Percentiles rank a stretch among this genome's conserved stretches.
These are phyloP conservation scores for Poecile montanus DNA, from an alignment of 2,797 vertebrate genomes.

Conservation along the genomic window DNA sequence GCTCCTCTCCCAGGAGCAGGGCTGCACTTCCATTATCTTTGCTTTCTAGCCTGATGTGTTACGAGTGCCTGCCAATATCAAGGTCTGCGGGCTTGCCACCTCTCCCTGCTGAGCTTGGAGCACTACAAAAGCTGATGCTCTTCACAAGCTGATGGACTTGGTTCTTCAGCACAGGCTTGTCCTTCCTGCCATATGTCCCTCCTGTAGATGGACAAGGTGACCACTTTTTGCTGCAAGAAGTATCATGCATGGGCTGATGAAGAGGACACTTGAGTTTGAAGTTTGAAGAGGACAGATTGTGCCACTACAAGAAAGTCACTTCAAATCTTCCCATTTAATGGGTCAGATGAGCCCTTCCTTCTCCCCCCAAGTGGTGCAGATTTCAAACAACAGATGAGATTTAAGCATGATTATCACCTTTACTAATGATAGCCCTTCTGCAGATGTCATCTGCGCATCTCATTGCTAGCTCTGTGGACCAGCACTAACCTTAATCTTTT, in stretches of 20 bases:
- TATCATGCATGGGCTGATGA: background rate
- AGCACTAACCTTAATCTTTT: background rate
- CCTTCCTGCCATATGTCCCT: background rate
- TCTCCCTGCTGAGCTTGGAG: background rate
- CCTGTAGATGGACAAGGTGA: background rate
- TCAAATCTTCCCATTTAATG: background rate
- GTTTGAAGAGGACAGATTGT: background rate
- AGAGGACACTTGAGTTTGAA: background rate
- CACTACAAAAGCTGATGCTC: background rate
- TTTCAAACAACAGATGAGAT: background rate
- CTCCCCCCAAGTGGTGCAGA: background rate
- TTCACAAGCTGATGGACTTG: background rate
- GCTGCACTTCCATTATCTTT: background rate
- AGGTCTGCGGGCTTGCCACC: accelerated
- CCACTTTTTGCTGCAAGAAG: background rate
- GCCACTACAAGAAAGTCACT: background rate
- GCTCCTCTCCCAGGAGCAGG: background rate
- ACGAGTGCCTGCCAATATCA: background rate
- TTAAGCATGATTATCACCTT: background rate
- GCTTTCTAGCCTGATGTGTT: background rate
- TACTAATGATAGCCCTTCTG: background rate
- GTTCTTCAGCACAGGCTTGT: background rate
- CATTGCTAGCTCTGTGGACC: background rate
- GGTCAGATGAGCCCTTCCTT: background rate
- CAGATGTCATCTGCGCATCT: background rate